Conservation (phyloP, 2,888 invertebrate genomes). For the Bibio marci region DNA sequence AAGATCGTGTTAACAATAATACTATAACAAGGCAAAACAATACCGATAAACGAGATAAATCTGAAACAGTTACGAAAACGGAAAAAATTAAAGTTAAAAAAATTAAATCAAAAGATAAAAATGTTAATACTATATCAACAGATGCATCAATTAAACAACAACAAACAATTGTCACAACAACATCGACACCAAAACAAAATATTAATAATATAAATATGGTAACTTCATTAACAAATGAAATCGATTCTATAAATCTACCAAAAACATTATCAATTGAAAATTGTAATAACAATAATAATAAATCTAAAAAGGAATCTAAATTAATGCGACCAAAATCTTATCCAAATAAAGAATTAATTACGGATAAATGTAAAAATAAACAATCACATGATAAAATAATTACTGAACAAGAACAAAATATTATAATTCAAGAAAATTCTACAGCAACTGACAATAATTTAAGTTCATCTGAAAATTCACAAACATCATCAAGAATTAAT, state of each 20-base stretch:
- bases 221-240: slow-evolving; percentile 15
- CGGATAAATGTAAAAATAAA: slow-evolving; percentile 13
- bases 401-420: not conserved
- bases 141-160: slow-evolving; percentile 17
- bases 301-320: slow-evolving; percentile 28
- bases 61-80: slow-evolving; percentile 1
- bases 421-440: not conserved
- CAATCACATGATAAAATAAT: slow-evolving; percentile 7
- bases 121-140: slow-evolving; percentile 14
- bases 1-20: too few species aligned
- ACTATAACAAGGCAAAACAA: too few species aligned
- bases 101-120: slow-evolving; percentile 14
- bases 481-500: slow-evolving; percentile 20
- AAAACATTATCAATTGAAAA: slow-evolving; percentile 18
- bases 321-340: slow-evolving; percentile 38
- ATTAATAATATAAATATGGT: slow-evolving; percentile 22
- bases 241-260: slow-evolving; percentile 19
- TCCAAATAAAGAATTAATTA: slow-evolving; percentile 29
- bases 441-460: not conserved
- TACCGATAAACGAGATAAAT: slow-evolving; percentile 2
- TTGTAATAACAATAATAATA: slow-evolving; percentile 16
- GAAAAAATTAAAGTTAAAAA: not conserved
- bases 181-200: not conserved
- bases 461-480: not conserved
- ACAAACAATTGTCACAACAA: slow-evolving; percentile 6